These are phyloP conservation scores for Phallusia fumigata DNA, from an alignment of 23 tunicate genomes.

Conservation along the genomic window DNA sequence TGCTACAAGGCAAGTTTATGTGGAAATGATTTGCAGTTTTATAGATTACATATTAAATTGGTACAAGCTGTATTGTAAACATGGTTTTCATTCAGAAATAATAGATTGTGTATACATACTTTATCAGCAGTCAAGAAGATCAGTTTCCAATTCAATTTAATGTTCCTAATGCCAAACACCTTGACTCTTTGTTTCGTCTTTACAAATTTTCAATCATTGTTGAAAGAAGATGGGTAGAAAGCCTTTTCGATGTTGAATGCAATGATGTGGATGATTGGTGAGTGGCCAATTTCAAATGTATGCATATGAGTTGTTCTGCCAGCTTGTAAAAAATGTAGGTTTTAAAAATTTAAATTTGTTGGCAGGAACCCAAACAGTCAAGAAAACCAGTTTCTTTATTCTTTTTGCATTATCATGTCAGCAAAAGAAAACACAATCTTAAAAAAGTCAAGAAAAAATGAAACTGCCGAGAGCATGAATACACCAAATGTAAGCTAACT, in stretches of 20 bases:
- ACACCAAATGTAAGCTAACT: no score
- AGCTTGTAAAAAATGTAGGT: neutral
- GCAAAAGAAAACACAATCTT: neutral
- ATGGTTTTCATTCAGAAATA: no score
- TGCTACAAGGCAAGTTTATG: no score
- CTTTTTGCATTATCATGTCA: neutral
- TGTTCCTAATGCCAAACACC: neutral
- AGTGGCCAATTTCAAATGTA: neutral
- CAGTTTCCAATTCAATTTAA: neutral
- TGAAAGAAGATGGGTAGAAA: neutral
- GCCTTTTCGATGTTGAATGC: neutral
- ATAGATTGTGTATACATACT: neutral
- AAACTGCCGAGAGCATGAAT: no score
- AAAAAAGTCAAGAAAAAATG: no score
- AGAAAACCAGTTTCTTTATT: neutral
- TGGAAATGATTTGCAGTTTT: no score
- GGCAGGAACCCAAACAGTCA: neutral
- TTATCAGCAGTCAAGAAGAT: neutral
- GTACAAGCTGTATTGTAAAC: no score
- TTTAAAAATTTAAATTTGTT: neutral
- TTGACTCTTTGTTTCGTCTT: neutral
- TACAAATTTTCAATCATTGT: neutral
- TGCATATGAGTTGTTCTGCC: no score
- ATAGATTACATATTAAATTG: no score
- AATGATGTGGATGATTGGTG: neutral